Evolutionary conservation across 2,113 vertebrate species (phyloP).

Genomic region (Ammodytes dubius): DNA sequence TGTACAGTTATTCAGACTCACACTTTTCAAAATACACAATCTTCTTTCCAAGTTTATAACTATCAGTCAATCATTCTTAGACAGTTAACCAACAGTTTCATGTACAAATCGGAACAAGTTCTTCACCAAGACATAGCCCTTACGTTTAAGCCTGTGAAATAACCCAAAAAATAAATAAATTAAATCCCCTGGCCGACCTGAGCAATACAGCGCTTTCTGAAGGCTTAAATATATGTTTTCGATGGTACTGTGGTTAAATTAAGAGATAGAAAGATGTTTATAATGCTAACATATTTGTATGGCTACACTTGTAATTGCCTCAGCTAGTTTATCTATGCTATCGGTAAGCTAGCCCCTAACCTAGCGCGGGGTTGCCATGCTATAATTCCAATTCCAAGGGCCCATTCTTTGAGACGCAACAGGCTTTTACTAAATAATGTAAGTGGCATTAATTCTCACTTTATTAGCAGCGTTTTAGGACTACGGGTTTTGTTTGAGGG

Average conservation of each 20-base stretch:
- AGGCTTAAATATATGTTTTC: neutral
- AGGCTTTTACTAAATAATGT: too few species aligned
- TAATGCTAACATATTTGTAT: too few species aligned
- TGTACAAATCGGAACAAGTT: constrained; percentile 19
- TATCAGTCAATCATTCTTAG: constrained; percentile 7
- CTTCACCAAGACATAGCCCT: constrained; percentile 4
- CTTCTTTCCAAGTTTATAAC: constrained; percentile 14
- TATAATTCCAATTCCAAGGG: neutral
- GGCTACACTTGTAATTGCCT: neutral
- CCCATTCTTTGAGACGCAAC: too few species aligned
- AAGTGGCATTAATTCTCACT: too few species aligned
- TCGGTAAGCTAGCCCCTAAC: neutral
- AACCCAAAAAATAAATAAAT: neutral
- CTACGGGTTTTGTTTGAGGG: too few species aligned
- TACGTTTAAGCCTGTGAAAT: neutral
- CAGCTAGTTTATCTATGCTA: neutral
- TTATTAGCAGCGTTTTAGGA: too few species aligned
- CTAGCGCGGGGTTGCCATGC: neutral
- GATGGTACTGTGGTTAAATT: too few species aligned
- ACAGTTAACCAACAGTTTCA: constrained; percentile 12
- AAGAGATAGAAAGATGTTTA: neutral
- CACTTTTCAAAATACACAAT: constrained; percentile 12
- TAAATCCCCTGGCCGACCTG: too few species aligned
- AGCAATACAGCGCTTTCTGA: neutral
- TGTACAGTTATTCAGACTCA: constrained; percentile 15